Base-by-base conservation (phyloP, 2,888 invertebrate genomes). In the Saturnia pavonia region DNA sequence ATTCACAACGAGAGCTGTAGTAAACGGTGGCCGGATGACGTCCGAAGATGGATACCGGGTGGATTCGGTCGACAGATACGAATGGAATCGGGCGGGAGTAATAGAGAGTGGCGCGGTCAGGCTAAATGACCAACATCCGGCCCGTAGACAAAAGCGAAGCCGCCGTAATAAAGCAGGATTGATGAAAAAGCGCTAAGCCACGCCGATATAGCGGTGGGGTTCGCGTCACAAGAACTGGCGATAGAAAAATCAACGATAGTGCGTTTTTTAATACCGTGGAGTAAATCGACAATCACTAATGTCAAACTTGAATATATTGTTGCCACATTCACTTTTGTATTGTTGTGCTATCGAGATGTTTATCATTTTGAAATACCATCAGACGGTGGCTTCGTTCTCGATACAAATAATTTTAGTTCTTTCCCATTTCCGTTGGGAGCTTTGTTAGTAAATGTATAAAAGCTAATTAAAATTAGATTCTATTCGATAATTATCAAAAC, bases 141-240 rank as follows among this genome's bases (percentile, higher is more conserved):
- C 86, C 70, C 87, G 89, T 85, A 91, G 93, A 93, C 92, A 92
- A 91, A 91, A 90, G 91, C 90, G 92, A 88, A 91, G 89, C 91
- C 89, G 84, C 88, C 85, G 92, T 92, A 94, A 94, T 94, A 94
- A 94, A 94, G 91, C 91, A 93, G 94, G 94, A 94, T 94, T 94
- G 94, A 94, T 94, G 94, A 94, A 94, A 94, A 94, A 94, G 94
- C 92, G 94, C 95, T 95, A 95, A 95, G 94, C 94, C 92, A 89
- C 91, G 92, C 94, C 94, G 94, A 93, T 94, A 94, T 94, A 93
- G 83, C 81, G 77, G 72, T 63, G 70, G 67, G 77, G 74, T 71
- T 70, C 74, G 78, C 83, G 83, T 69, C 67, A 80, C 54, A 65
- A 60, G 74, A 77, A 80, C 76, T 74, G 67, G 57, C 43, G 73